Base-by-base conservation (phyloP, 2,888 invertebrate genomes). In the Oithona nana region DNA sequence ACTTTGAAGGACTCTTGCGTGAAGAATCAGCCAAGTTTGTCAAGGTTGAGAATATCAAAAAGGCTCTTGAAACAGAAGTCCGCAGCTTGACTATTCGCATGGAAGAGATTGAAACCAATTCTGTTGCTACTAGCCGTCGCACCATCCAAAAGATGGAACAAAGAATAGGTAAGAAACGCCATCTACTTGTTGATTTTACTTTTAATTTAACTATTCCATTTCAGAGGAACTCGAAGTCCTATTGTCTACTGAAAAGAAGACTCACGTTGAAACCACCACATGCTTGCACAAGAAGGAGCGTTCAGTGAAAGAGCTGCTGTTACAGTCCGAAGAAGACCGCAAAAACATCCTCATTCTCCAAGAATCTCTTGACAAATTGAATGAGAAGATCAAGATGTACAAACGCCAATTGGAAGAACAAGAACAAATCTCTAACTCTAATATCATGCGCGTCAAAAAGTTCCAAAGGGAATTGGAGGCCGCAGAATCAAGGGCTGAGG, bases 381-480 rank as follows among this genome's bases (percentile, higher is more conserved):
- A 67, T 65, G 73, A 74, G 67, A 75, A 92, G 78, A 81, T 89
- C 72, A 82, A 80, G 77, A 81, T 93, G 75, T 94, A 88, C 83
- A 95, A 93, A 83, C 86, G 93, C 75, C 94, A 95, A 78, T 79
- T 95, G 71, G 81, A 82, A 70, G 94, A 95, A 80, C 86, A 88
- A 79, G 92, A 93, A 81, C 88, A 89, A 70, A 79, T 88, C 75
- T 89, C 89, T 69, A 83, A 83, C 75, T 89, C 89, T 77, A 88
- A 84, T 76, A 85, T 94, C 70, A 90, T 90, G 74, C 83, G 94
- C 74, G 93, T 93, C 69, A 89, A 94, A 75, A 85, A 93, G 77
- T 94, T 94, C 92, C 94, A 95, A 77, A 84, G 94, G 71, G 94
- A 95, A 77, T 78, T 95, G 74, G 94, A 95, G 75, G 93, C 94